Evolutionary conservation across 2,113 vertebrate genomes (phyloP), one percentile per base, ranked within the genome.

Genomic region (Ammospiza caudacuta): DNA sequence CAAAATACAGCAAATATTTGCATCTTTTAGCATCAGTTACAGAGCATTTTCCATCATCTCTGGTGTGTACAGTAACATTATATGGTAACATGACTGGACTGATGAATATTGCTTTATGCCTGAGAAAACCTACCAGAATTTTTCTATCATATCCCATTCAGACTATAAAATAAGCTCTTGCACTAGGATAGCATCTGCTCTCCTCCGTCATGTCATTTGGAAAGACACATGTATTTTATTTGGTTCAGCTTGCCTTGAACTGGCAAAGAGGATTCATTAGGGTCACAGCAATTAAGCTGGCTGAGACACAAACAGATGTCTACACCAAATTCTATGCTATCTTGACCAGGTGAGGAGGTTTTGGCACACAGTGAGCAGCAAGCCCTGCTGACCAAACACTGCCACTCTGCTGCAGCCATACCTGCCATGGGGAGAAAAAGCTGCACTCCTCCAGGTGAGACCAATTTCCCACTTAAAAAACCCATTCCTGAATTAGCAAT

Each of bases 21-120:
- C 90, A 90, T 93, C 94, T 95, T 94, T 86, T 89, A 90, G 86
- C 91, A 94, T 83, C 83, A 93, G 55, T 94, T 94, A 64, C 58
- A 88, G 89, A 83, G 70, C 72, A 78, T 90, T 89, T 92, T 73
- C 85, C 67, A 74, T 77, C 59, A 1, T 64, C 83, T 81, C 83
- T 81, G 47, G 52, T 81, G 43, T 11, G 35, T 70, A 69, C 4
- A 9, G 63, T 80, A 83, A 76, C 37, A 57, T 74, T 57, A 29
- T 68, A 64, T 33, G 62, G 37, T 76, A 80, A 69, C 63, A 68
- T 29, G 43, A 88, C 9, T 39, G 88, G 72, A 46, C 85, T 77
- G 33, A 81, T 31, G 62, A 95, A 64, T 44, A 72, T n/a, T 72
- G 64, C 61, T 93, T 81, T 78, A 55, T 72, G 66, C 33, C 68